Conservation (phyloP, 2,797 vertebrate species). For the Phylloscopus collybita region DNA sequence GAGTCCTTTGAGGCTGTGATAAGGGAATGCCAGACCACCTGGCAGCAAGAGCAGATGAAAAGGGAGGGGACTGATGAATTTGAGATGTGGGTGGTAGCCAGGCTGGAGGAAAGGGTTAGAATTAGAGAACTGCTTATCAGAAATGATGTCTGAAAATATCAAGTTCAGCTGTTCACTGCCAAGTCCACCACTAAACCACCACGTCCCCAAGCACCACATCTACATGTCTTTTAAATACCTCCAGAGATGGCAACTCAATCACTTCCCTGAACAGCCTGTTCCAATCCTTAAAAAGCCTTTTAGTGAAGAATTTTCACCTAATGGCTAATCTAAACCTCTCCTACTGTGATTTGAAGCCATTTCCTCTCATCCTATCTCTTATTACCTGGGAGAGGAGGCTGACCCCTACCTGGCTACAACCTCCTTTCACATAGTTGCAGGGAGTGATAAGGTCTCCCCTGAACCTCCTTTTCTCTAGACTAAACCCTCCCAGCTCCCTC, state of each 20-base stretch:
- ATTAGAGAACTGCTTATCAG: neutral
- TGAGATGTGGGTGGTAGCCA: slow-evolving; percentile 6
- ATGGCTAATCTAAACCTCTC: neutral
- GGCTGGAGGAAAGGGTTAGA: neutral
- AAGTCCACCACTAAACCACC: neutral
- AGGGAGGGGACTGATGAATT: neutral
- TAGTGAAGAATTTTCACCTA: neutral
- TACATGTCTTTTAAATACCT: neutral
- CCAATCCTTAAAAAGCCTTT: neutral
- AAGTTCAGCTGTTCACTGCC: neutral
- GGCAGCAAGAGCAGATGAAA: slow-evolving; percentile 15
- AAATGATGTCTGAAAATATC: neutral
- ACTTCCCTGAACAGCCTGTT: neutral
- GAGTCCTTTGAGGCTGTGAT: slow-evolving; percentile 18
- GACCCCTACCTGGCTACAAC: neutral
- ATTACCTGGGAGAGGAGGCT: neutral
- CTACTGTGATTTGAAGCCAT: neutral
- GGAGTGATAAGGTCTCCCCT: neutral
- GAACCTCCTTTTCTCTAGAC: neutral
- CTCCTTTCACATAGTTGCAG: neutral
- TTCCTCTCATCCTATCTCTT: neutral
- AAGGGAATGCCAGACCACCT: slow-evolving; percentile 45
- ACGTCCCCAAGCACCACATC: neutral
- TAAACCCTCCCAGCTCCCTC: neutral
- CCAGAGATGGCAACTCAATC: neutral